Percentiles rank a stretch among this genome's conserved stretches.
Evolutionary conservation across 92 coral and sea anemone genomes (phyloP).

Genomic region (Diadumene lineata): DNA sequence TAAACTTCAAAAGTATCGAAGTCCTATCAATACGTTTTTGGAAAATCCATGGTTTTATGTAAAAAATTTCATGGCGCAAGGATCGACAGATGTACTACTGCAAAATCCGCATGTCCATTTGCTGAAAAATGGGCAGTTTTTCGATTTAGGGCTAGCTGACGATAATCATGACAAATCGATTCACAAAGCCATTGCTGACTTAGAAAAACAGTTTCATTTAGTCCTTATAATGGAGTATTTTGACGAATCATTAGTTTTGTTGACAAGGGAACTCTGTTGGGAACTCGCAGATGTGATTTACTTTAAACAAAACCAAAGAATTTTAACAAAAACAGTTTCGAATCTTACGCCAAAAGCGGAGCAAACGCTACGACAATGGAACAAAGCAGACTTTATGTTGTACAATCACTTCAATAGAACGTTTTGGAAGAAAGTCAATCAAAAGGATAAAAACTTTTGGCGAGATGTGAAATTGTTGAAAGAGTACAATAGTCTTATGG

Average conservation of each 20-base stretch:
- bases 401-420: conserved; percentile 55
- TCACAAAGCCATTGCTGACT: conserved; percentile 14
- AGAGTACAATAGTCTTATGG: conserved; percentile 26
- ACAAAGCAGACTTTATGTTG: conserved; percentile 44
- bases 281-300: conserved; percentile 51
- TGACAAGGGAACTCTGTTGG: conserved; percentile 61
- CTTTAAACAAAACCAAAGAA: conserved; percentile 49
- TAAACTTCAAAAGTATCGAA: not conserved
- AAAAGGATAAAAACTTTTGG: conserved; percentile 36
- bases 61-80: conserved; percentile 13
- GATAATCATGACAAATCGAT: conserved; percentile 4
- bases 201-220: conserved; percentile 37
- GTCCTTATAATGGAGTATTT: conserved; percentile 68
- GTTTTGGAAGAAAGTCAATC: conserved; percentile 48
- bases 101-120: conserved; percentile 45
- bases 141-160: conserved; percentile 53
- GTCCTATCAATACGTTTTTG: conserved; percentile 40
- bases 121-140: conserved; percentile 53
- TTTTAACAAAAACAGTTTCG: conserved; percentile 11
- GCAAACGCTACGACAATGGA: conserved; percentile 39
- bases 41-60: conserved; percentile 30
- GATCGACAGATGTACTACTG: conserved; percentile 4
- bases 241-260: conserved; percentile 61
- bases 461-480: conserved; percentile 21
- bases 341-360: conserved; percentile 9